phyloP scores from a whole-genome alignment of 64 coral and sea anemone genomes.

The Platygyra sinensis region DNA sequence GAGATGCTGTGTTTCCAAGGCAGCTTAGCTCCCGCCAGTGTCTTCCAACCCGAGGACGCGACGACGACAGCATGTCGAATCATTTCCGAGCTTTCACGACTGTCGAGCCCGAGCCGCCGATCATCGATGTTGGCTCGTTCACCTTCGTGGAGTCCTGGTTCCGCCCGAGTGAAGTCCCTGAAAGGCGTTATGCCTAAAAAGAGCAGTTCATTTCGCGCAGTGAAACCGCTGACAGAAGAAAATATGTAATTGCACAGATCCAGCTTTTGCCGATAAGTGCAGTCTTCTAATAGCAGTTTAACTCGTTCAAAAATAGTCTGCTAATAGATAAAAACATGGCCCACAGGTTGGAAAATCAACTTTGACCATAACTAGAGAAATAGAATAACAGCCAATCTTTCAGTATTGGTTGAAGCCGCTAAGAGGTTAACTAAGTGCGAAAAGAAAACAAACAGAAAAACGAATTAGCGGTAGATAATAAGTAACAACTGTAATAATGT shows the following conservation, averaged over 20 bases:
- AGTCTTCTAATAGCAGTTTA: not conserved
- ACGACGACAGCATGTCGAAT: slow-evolving; percentile 45
- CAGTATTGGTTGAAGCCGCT: too few relatives aligned
- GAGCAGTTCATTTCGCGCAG: slow-evolving; percentile 26
- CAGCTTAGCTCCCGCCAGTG: slow-evolving; percentile 46
- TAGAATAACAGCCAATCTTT: too few relatives aligned
- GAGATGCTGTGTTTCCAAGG: slow-evolving; percentile 96
- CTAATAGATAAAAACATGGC: too few relatives aligned
- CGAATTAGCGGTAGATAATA: too few relatives aligned
- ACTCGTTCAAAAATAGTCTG: too few relatives aligned
- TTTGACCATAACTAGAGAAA: too few relatives aligned
- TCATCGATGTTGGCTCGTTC: slow-evolving; percentile 57
- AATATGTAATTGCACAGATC: not conserved
- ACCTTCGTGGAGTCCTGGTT: slow-evolving; percentile 66
- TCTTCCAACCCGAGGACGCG: slow-evolving; percentile 84
- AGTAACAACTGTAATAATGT: too few relatives aligned
- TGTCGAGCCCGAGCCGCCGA: slow-evolving; percentile 58
- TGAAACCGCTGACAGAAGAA: slow-evolving; percentile 22
- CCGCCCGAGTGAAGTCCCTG: slow-evolving; percentile 4
- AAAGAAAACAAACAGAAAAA: too few relatives aligned
- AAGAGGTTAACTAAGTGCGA: too few relatives aligned
- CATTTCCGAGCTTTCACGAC: slow-evolving; percentile 39
- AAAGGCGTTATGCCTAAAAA: slow-evolving; percentile 3
- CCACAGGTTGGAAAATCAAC: too few relatives aligned
- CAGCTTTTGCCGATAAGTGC: not conserved